Base-by-base conservation (phyloP, 2,888 invertebrate genomes). In the Caenorhabditis sp. region DNA sequence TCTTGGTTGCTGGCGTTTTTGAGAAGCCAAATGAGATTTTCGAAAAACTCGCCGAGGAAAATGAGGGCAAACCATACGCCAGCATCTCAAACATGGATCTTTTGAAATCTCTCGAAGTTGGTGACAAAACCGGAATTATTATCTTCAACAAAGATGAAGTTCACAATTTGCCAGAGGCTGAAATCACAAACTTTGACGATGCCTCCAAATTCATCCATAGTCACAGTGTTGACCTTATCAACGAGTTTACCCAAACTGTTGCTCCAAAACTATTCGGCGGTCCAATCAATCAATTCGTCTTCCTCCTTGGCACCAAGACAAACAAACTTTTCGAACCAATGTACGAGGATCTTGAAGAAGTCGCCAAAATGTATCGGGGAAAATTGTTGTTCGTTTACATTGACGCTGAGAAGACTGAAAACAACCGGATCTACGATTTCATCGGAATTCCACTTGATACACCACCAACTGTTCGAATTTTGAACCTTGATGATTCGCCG, bases 191-290 rank as follows among this genome's bases (percentile, higher is more conserved):
- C 92, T 83, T 69, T 68, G 50, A 58, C 51, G 17, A 12, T 69
- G 73, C 69, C 62, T 73, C 65, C 60, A 69, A 21, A 66, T 27
- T 12, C 63, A 73, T 69, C 66, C 74, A 24, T 64, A 75, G 26
- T 50, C 81, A 4, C 63, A 72, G 43, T 43, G 10, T 43, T 43
- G 3, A 10, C 6, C 17, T 43, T 37, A 74, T 81, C 54, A 76
- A 64, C 57, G 81, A 81, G 58, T 81, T 81, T 76, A 77, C 77
- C 17, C 73, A 77, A 49, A 75, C 89, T 89, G 95, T 95, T 23
- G 97, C 97, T 6, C 93, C 94, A 88, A 95, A 95, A 89, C 95
- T 99, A 89, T 97, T 99, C 88, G 95, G 95, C 58, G 97, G 97
- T 81, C 94, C 95, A 68, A 93, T 97, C 90, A 96, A 97, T 90